Evolutionary conservation across 1,140 invertebrate genomes (phyloP), one percentile per base, ranked within the genome.

Genomic region (Drosophila rhopaloa): DNA sequence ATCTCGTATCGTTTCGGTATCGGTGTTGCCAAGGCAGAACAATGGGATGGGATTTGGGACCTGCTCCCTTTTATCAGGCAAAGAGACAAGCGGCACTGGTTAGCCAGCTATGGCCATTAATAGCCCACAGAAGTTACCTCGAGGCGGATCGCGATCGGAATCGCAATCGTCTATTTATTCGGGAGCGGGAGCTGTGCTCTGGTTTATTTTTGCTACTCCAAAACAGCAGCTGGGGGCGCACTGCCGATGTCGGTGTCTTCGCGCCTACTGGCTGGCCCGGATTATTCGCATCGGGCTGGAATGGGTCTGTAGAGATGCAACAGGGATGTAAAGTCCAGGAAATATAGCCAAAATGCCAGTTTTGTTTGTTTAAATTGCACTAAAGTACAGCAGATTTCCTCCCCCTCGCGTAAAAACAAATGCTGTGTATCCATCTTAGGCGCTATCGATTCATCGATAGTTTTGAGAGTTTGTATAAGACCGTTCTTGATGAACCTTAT

Each of bases 201-300:
- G 55, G 62, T 59, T 75, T 67, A 75, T 75, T 76, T 76, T 75
- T 40, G 60, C 63, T 55, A 59, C 72, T 77, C 62, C 74, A 76
- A 76, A 76, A 46, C 68, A 44, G 29, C 57, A 48, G 56, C 66
- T 60, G 65, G 38, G 24, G n/a, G 4, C 14, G 56, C 29, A 27
- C 37, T 58, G 51, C 53, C 60, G 32, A 27, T 10, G 32, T 41
- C 47, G 38, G 29, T 8, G 24, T 19, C 4, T 32, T 29, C 29
- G 6, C 13, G 10, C 32, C 32, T 37, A 53, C 13, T 53, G 32
- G 32, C 32, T 19, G 5, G 10, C 14, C 14, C 14, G 32, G 14
- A 37, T 5, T 16, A 6, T 11, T 29, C 5, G 50, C 50, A 35
- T 35, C 32, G 14, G 29, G 9, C 29, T 53, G 50, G 50, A 53